Base-by-base conservation (phyloP, 2,113 vertebrate genomes). In the Caranx ignobilis region DNA sequence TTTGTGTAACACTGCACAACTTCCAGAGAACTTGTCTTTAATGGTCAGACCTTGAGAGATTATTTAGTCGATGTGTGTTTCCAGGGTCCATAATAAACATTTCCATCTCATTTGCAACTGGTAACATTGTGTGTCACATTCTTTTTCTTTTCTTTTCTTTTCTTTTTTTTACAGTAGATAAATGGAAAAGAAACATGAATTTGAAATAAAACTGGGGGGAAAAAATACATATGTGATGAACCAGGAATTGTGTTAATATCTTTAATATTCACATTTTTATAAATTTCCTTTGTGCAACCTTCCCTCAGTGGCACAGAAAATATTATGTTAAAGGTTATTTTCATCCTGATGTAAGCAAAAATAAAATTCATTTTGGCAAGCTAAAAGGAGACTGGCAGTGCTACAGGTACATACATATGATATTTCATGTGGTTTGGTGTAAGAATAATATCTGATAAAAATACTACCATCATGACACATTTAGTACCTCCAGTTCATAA, bases 301-400 rank as follows among this genome's bases (percentile, higher is more conserved):
- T 90, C 52, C 85, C 85, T 45, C 79, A 75, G 79, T 85, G 79
- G 83, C 89, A 90, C 83, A 85, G 61, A 97, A 97, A 97, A 97
- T 96, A 97, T 93, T 96, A 97, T 93, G 95, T 95, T 92, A 90
- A 82, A 90, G 83, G 84, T 89, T 93, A 85, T 83, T 91, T 81
- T 87, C 83, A 82, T 94, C 89, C 77, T 52, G 81, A 87, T 87
- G 71, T 96, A 96, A 95, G 95, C 96, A 98, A 98, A 97, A 98
- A 97, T 97, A 96, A 96, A 95, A 97, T 93, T 93, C 87, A 94
- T 94, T 85, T 97, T 97, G 96, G 96, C 97, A 98, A 98, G 95
- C 96, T 91, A 91, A 95, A 95, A 95, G 92, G 87, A 95, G 95
- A 89, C 94, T 96, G 97, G 97, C 96, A 97, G 96, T 97, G 95